Conservation (phyloP, 2,113 vertebrate genomes). For the Dolichallabes microphthalmus region DNA sequence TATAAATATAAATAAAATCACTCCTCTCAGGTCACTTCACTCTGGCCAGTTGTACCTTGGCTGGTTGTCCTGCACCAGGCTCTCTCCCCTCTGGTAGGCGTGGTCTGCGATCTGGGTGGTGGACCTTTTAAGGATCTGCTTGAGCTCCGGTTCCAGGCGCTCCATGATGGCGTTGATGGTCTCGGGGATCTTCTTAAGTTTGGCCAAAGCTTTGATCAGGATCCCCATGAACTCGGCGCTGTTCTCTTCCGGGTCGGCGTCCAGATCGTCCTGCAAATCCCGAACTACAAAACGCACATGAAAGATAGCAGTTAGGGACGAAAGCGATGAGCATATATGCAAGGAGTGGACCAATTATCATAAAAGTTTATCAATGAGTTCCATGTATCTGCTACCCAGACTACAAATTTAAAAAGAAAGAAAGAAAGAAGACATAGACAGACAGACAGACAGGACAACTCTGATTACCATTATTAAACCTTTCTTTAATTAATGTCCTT, state of each 20-base stretch:
- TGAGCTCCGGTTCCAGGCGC: constrained; percentile 90
- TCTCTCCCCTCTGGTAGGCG: constrained; percentile 91
- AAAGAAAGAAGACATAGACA: too few relatives aligned
- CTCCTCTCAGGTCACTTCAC: background rate
- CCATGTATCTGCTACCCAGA: background rate
- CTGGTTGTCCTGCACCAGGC: constrained; percentile 85
- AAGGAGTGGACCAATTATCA: background rate
- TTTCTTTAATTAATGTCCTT: too few relatives aligned
- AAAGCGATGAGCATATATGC: background rate
- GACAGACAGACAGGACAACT: too few relatives aligned
- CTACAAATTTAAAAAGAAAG: too few relatives aligned
- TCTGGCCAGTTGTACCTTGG: constrained; percentile 75
- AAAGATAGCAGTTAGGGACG: background rate
- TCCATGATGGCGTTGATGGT: constrained; percentile 95
- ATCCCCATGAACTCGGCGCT: constrained; percentile 93
- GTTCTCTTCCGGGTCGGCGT: constrained; percentile 93
- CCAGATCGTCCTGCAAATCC: constrained; percentile 82
- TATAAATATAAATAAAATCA: too few relatives aligned
- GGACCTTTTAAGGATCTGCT: constrained; percentile 94
- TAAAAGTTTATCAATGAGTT: background rate
- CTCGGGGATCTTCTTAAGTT: constrained; percentile 93
- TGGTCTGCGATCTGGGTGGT: constrained; percentile 96
- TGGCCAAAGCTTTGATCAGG: constrained; percentile 92
- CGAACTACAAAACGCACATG: constrained; percentile 65
- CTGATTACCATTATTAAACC: too few relatives aligned